These are phyloP conservation scores for Drosophila guanche DNA, from an alignment of 1,140 invertebrate species.

Conservation along the genomic window DNA sequence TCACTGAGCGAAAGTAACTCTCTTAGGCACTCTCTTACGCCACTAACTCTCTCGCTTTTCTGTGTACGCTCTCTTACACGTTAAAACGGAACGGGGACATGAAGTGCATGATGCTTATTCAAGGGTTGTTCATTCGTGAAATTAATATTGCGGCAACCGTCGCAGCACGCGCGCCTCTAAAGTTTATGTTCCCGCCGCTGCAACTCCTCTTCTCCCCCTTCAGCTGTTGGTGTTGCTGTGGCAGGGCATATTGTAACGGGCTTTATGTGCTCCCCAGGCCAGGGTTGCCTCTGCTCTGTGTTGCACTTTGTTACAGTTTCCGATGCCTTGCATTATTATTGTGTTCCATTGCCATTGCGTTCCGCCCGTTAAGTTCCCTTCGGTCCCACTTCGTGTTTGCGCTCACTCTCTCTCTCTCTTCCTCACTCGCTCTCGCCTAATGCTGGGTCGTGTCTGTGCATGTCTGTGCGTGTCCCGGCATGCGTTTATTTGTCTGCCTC, in stretches of 20 bases:
- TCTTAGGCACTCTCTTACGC: not conserved
- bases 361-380: conserved; percentile 60
- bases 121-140: conserved; percentile 83
- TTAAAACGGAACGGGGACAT: conserved; percentile 65
- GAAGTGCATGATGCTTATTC: conserved; percentile 81
- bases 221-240: conserved; percentile 17
- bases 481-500: conserved; percentile 63
- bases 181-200: conserved; percentile 71
- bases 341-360: conserved; percentile 64
- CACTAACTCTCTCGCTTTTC: conserved; percentile 49
- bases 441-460: conserved; percentile 1
- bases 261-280: conserved; percentile 50
- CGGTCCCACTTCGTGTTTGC: conserved; percentile 44
- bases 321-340: conserved; percentile 38
- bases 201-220: not conserved
- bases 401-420: not conserved
- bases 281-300: conserved; percentile 8
- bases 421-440: conserved; percentile 23
- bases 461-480: conserved; percentile 53
- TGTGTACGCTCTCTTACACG: conserved; percentile 28
- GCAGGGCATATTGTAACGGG: conserved; percentile 65
- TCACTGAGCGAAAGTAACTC: not conserved
- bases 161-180: conserved; percentile 71
- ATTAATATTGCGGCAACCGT: conserved; percentile 79
- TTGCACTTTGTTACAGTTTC: conserved; percentile 57